Base-by-base conservation (phyloP, 2,888 invertebrate species). In the Leptinotarsa juncta region DNA sequence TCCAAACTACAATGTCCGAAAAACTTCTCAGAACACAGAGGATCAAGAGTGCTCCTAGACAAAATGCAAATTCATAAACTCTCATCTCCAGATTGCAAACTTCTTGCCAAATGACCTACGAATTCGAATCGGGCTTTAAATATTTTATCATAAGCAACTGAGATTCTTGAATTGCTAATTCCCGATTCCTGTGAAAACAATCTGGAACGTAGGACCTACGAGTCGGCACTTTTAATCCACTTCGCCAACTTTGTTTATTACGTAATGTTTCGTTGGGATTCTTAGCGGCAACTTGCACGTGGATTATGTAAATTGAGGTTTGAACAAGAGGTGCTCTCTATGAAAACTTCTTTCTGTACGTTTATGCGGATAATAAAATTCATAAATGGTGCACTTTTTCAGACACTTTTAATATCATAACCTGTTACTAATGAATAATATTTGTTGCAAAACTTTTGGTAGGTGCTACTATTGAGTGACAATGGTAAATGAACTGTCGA, bases 201-300 rank as follows among this genome's bases (percentile, higher is more conserved):
- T 32, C 16, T 32, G 32, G 62, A 62, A 42, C 62, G 62, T 62
- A n/a, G 32, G 16, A 57, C 42, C 62, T 32, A 18, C n/a, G 26
- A 62, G 32, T 62, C 60, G n/a, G 10, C 14, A 42, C 62, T 42
- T 42, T 42, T 62, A 32, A 62, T 62, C 62, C 62, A 62, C 62
- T 62, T 62, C n/a, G 62, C 32, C 32, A 62, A 62, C 62, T 62
- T 62, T 62, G 62, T 62, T 62, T 62, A 62, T 62, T 32, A 62
- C n/a, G 42, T n/a, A 42, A 62, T 62, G 62, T 62, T 32, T 42
- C 62, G 42, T n/a, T n/a, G 42, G 32, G n/a, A 42, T 26, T n/a
- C n/a, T 42, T n/a, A 42, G 7, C 32, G 12, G 32, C 62, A 62
- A 16, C 42, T 62, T 42, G n/a, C n/a, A 62, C 62, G 42, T 32